These are phyloP conservation scores for Isurus oxyrinchus DNA, from an alignment of 2,113 vertebrate genomes.

Conservation along the genomic window DNA sequence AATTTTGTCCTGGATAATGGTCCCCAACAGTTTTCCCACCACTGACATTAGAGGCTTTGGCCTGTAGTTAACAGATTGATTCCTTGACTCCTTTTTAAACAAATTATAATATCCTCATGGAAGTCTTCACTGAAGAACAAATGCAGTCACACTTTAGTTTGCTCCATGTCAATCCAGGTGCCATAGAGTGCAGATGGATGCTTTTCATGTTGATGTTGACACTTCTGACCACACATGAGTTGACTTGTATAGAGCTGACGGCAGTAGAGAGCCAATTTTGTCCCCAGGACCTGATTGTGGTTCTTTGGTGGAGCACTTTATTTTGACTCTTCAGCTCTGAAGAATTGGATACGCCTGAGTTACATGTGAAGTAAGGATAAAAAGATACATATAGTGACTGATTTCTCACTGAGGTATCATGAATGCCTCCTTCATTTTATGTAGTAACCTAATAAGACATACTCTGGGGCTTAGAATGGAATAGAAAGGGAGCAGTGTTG, in stretches of 20 bases:
- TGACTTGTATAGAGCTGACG: not conserved
- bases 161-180: not conserved
- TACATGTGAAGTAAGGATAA: not conserved
- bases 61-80: not conserved
- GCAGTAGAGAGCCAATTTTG: not conserved
- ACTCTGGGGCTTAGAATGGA: not conserved
- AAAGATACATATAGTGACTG: not conserved
- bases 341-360: not conserved
- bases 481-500: not conserved
- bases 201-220: not conserved
- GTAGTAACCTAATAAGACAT: not conserved
- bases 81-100: not conserved
- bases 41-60: not conserved
- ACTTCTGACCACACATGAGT: not conserved
- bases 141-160: not conserved
- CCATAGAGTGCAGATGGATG: not conserved
- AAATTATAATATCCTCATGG: no score
- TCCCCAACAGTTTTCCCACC: not conserved
- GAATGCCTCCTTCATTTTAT: not conserved
- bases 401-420: not conserved
- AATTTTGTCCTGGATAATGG: not conserved
- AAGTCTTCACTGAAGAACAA: not conserved
- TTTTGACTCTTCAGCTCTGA: not conserved
- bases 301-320: not conserved
- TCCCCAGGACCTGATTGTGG: not conserved